Evolutionary conservation across 2,888 invertebrate species (phyloP), one percentile per base, ranked within the genome.

Genomic region (Strigamia crassipes): DNA sequence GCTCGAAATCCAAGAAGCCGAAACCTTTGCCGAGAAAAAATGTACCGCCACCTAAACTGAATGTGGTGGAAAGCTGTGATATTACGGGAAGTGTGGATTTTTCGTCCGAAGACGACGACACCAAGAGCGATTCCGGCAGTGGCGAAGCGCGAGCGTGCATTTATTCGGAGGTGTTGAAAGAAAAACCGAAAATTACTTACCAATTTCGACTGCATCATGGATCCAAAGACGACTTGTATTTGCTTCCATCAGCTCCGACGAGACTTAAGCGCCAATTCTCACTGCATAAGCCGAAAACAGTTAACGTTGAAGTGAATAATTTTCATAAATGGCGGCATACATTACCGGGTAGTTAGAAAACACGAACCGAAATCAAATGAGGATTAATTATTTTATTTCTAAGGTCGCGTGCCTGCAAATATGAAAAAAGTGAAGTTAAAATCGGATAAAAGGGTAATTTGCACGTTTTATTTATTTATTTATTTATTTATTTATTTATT

Each of bases 161-260:
- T 38, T 78, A 78, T n/a, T 78, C 79, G 13, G 79, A 78, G 38
- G 79, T 78, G 34, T 42, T 31, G 12, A 78, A 78, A 38, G 79
- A 78, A 38, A 38, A 42, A 23, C 42, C 41, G 23, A 78, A 78
- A 78, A 34, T 77, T 38, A 77, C 78, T 77, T 38, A 31, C 31
- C 4, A 31, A n/a, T 38, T 77, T 18, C 13, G 79, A n/a, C 38
- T 18, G 5, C 23, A 18, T 27, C 42, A 12, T 21, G 41, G 46
- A 31, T 80, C 80, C 23, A 80, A 80, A 31, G 80, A 80, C 18
- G 80, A 80, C n/a, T 51, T 80, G 56, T 42, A 80, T 12, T 34
- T 80, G 13, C 31, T 41, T 23, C 80, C 80, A 13, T n/a, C 27
- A 18, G 23, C 31, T 12, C 56, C 56, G 18, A 51, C 80, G 46